Base-by-base conservation (phyloP, 2,113 vertebrate genomes). In the Cyanistes caeruleus region DNA sequence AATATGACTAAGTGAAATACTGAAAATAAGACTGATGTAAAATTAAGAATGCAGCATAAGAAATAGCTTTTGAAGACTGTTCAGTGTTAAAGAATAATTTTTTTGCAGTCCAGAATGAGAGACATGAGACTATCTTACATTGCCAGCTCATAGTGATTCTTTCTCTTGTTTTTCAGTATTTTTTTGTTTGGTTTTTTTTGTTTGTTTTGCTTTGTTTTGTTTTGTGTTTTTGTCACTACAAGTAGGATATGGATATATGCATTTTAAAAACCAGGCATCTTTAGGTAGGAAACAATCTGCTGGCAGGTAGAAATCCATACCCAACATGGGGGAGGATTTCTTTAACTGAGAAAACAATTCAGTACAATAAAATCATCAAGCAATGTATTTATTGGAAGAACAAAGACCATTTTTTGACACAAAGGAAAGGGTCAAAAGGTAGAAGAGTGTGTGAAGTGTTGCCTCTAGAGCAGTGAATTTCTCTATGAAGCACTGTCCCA, bases 181-280 rank as follows among this genome's bases (percentile, higher is more conserved):
- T 35, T 22, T 21, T 9, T n/a, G 22, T 9, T 48, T 48, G 22
- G 21, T n/a, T 8, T 10, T 63, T 24, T 20, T 14, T 22, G 20
- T 39, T 39, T 39, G 39, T 21, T 8, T 11, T 63, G 41, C 13
- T 24, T 20, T 14, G 22, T 39, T 8, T 11, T 63, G 41, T 9
- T 24, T 23, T 14, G 22, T 17, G 51, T 39, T 48, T 78, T 27
- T 0, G 22, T 28, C 9, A 37, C 18, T 31, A 24, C 10, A 60
- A 31, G 16, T 7, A 69, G 11, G 46, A 22, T 64, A 28, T 69
- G 15, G 9, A 27, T 48, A 46, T 0, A 0, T 37, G 12, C 18
- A 41, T 51, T 89, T 37, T 30, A 5, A 39, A 74, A 87, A 41
- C 1, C 9, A 41, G 13, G 13, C 6, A 30, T 55, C 4, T 64